Conservation (phyloP, 2,113 vertebrate genomes). For the Aptenodytes forsteri region DNA sequence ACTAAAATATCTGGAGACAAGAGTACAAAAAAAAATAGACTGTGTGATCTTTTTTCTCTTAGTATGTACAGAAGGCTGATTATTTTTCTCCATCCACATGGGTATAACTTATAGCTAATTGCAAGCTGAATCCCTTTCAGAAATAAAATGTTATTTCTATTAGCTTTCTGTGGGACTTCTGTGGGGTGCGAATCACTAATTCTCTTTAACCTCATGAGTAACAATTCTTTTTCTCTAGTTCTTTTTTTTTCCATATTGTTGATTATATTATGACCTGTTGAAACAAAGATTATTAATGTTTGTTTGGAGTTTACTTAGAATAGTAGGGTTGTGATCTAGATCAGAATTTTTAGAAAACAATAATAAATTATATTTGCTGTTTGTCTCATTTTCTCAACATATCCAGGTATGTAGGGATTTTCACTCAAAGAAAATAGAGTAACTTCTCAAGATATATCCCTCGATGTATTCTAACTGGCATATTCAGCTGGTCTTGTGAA, state of each 20-base stretch:
- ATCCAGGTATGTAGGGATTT: neutral
- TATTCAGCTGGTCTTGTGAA: neutral
- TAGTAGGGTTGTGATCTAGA: neutral
- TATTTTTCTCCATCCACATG: neutral
- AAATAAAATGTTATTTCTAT: neutral
- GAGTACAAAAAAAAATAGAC: neutral
- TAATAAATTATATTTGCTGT: neutral
- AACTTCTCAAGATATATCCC: neutral
- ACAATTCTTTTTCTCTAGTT: neutral
- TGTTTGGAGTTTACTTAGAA: neutral
- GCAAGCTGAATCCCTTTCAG: neutral
- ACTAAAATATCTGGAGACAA: neutral
- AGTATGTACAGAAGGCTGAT: neutral
- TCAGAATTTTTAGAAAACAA: neutral
- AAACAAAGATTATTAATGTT: neutral
- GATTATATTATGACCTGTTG: neutral
- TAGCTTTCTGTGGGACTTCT: neutral
- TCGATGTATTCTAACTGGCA: neutral
- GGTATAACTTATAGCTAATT: neutral
- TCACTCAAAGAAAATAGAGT: neutral
- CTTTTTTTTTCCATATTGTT: neutral
- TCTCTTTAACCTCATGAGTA: neutral
- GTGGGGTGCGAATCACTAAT: neutral
- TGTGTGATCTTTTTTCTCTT: neutral
- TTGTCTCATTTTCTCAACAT: neutral